Evolutionary conservation across 2,113 vertebrate genomes (phyloP).

Genomic region (Ptyas mucosa): DNA sequence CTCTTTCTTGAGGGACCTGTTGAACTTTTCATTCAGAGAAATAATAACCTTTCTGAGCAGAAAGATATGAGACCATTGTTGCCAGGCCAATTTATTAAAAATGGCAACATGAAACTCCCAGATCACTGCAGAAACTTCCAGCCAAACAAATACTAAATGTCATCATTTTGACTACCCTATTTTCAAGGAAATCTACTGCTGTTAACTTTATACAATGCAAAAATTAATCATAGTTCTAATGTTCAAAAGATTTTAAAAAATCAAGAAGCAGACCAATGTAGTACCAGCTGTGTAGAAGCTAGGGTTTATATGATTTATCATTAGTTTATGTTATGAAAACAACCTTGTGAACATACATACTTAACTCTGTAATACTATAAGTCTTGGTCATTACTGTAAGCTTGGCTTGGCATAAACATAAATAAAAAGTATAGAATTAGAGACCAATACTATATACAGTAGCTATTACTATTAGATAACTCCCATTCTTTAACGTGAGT

Average conservation of each 20-base stretch:
- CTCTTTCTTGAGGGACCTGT: slow-evolving; percentile 10
- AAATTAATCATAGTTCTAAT: background rate
- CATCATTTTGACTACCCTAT: background rate
- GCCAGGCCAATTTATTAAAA: slow-evolving; percentile 41
- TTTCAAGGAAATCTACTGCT: background rate
- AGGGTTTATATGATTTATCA: background rate
- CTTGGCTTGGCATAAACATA: background rate
- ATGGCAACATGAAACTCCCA: slow-evolving; percentile 32
- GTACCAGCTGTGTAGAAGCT: background rate
- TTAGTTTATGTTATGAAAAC: background rate
- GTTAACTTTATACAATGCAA: background rate
- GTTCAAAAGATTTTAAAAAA: background rate
- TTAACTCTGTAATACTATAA: background rate
- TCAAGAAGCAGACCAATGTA: background rate
- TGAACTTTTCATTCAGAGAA: slow-evolving; percentile 50
- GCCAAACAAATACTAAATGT: slow-evolving; percentile 1
- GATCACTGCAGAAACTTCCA: slow-evolving; percentile 19
- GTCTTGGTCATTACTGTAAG: background rate
- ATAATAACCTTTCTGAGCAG: slow-evolving; percentile 42
- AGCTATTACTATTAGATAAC: background rate
- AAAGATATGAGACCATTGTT: slow-evolving; percentile 49
- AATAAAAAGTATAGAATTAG: background rate
- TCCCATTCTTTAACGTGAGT: background rate
- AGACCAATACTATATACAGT: background rate
- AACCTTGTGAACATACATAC: background rate